Percentiles rank a stretch among this genome's conserved stretches.
Conservation (phyloP, 2,888 invertebrate genomes). For the Malthinus seriepunctatus region DNA sequence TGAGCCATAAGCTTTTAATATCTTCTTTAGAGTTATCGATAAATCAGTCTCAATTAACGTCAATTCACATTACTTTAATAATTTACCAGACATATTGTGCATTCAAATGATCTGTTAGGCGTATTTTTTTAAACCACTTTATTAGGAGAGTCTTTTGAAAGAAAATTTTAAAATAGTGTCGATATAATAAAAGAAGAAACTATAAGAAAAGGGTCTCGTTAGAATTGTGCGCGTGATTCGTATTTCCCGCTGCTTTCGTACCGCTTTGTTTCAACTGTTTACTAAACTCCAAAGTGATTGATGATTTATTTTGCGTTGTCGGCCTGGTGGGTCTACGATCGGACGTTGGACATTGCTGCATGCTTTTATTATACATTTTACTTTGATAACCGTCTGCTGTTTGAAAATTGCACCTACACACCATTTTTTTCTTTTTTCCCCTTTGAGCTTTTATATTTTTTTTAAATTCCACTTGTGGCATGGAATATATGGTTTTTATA, state of each 20-base stretch:
- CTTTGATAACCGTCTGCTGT: not conserved
- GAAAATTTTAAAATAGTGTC: no score
- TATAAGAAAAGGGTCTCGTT: slow-evolving; percentile 46
- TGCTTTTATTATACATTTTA: slow-evolving; percentile 18
- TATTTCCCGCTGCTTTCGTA: slow-evolving; percentile 54
- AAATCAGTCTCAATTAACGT: no score
- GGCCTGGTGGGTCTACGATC: slow-evolving; percentile 52
- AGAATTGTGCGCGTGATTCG: slow-evolving; percentile 52
- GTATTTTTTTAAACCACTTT: no score
- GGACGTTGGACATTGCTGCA: slow-evolving; percentile 42
- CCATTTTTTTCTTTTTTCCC: not conserved
- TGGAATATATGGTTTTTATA: slow-evolving; percentile 32
- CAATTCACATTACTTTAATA: slow-evolving; percentile 5
- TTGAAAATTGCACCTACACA: not conserved
- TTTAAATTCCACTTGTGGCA: slow-evolving; percentile 30
- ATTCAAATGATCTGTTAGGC: no score
- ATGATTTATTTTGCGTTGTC: slow-evolving; percentile 56
- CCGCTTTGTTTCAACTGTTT: slow-evolving; percentile 53
- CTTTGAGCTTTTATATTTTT: slow-evolving; percentile 17
- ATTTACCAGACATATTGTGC: slow-evolving; percentile 1
- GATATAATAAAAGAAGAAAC: not conserved
- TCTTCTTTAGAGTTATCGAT: not conserved
- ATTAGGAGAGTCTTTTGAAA: no score
- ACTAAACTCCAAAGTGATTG: slow-evolving; percentile 52
- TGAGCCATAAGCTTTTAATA: no score